Base-by-base conservation (phyloP, 2,113 vertebrate species). In the Alligator sinensis region DNA sequence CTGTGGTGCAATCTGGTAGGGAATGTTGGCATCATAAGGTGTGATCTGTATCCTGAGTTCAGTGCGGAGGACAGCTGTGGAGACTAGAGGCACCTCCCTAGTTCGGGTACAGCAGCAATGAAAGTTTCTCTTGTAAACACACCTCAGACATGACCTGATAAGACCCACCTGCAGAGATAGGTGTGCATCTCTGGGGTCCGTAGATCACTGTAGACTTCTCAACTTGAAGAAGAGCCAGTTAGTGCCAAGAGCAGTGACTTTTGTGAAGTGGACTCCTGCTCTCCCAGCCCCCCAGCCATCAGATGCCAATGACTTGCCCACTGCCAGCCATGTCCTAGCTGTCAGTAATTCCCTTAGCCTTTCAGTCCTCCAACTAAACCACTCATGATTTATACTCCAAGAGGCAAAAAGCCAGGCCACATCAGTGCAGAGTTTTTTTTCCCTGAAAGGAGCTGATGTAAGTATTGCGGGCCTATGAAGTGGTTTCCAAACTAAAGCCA, bases 211-310 rank as follows among this genome's bases (percentile, higher is more conserved):
- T 5, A 57, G 8, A n/a, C 18, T 59, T 55, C 47, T 13, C 12
- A 22, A 55, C 24, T 16, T 15, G 4, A 27, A 14, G 22, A 55
- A 55, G 24, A 76, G 5, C 12, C 4, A 2, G 0, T 55, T 22
- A 28, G 10, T 10, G 18, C 25, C 60, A 4, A 27, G 1, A 64
- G 24, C 6, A 62, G n/a, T 11, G 77, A n/a, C 8, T 57, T 57
- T 3, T 7, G 68, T 22, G 30, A 76, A 16, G 15, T 38, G 70
- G 75, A 64, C 11, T 3, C 0, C 22, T n/a, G 4, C 5, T 75
- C 64, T 19, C 54, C 34, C 63, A 68, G 4, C 2, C 0, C 3
- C 60, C 55, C 80, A 3, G 1, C 4, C 0, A 0, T 4, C n/a
- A 79, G 60, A 27, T 85, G 28, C 55, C 1, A 13, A 4, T 14